Base-by-base conservation (phyloP, 2,797 vertebrate species). In the Molossus alvarezi region DNA sequence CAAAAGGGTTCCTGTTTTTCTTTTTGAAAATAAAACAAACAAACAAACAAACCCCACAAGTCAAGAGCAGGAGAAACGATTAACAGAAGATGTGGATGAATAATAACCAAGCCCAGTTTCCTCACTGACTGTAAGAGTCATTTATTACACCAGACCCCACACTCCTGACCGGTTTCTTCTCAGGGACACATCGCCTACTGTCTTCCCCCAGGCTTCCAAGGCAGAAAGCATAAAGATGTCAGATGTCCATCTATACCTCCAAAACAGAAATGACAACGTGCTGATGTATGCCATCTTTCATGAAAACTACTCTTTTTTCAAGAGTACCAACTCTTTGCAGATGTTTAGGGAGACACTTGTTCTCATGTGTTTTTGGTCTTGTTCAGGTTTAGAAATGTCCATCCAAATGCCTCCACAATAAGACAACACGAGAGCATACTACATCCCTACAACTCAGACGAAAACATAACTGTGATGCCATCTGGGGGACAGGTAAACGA, bases 11-110 rank as follows among this genome's bases (percentile, higher is more conserved):
- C 23, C 65, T 48, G 9, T 29, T 75, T 90, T 95, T 45, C 51
- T n/a, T 80, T 94, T 87, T 33, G 60, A 64, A 94, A 94, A 77
- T 1, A 85, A 88, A 90, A 67, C 20, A 69, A 80, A 91, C 1
- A 64, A 64, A 29, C 11, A 65, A 65, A n/a, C 14, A 65, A 65
- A n/a, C 13, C 64, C 15, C 8, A 45, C 33, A 75, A 53, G n/a
- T 64, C 12, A 75, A 73, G 33, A 75, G 25, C 48, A 23, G 55
- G 14, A 87, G 37, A 48, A 77, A 76, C 27, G 41, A n/a, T 51
- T 23, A 88, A 77, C 9, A 64, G 64, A 88, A 72, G 73, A 75
- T 51, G 57, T 0, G 53, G 13, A 72, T 55, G 51, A 37, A 37
- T 76, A 15, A 64, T 71, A n/a, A 76, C 21, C 9, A 65, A 64